phyloP scores from a whole-genome alignment of 2,888 invertebrate species.

The Eueremaeus valkanovi region DNA sequence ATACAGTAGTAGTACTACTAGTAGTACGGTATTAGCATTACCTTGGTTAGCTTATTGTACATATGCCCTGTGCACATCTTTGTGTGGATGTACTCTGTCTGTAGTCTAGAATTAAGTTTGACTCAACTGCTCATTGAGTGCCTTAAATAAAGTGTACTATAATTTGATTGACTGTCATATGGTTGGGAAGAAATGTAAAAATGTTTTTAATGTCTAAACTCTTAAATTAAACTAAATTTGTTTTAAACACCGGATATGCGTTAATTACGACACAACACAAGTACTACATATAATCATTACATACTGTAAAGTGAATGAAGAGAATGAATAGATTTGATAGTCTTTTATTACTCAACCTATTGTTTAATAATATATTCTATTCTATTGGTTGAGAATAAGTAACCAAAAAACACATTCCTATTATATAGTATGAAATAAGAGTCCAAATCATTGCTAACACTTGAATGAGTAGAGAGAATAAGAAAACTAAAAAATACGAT shows the following conservation, averaged over 20 bases:
- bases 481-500: neutral
- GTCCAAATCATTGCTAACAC: neutral
- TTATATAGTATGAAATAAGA: no score
- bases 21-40: no score
- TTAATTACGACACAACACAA: slow-evolving; percentile 2
- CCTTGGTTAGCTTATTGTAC: no score
- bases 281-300: neutral
- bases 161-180: neutral
- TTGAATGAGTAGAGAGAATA: neutral
- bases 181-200: neutral
- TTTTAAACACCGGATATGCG: slow-evolving; percentile 13
- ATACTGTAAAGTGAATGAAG: no score
- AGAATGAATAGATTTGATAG: neutral
- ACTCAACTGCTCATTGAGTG: no score
- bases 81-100: no score
- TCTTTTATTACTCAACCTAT: neutral
- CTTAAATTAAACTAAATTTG: slow-evolving; percentile 18
- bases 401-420: neutral
- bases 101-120: no score
- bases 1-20: no score
- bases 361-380: neutral
- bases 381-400: neutral
- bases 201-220: neutral
- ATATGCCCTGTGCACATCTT: no score
- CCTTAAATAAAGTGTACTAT: neutral